Conservation (phyloP, 2,113 vertebrate genomes). For the Gambusia affinis region DNA sequence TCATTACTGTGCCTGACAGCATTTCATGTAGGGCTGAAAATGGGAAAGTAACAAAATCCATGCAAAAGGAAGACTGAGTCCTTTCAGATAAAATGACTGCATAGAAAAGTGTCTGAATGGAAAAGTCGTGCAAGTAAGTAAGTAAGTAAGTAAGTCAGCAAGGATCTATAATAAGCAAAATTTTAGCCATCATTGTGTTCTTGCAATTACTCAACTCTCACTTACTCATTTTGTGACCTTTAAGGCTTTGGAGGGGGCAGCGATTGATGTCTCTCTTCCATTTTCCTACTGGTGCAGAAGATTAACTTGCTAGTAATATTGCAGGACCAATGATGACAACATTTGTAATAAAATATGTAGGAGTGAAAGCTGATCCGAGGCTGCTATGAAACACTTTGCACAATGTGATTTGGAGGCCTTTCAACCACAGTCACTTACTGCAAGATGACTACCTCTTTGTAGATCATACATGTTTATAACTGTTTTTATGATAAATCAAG, state of each 20-base stretch:
- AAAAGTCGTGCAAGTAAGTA: too few relatives aligned
- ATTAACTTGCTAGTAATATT: not conserved
- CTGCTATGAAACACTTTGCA: too few relatives aligned
- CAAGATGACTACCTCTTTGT: too few relatives aligned
- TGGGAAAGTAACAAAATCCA: not conserved
- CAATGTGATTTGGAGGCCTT: too few relatives aligned
- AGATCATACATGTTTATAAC: too few relatives aligned
- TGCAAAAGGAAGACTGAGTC: not conserved
- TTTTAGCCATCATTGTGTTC: not conserved
- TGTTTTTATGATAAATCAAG: too few relatives aligned
- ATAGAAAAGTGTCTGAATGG: not conserved
- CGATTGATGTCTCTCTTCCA: not conserved
- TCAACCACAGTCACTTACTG: too few relatives aligned
- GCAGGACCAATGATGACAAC: not conserved
- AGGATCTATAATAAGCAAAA: not conserved
- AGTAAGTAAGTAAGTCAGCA: not conserved
- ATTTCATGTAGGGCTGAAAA: not conserved
- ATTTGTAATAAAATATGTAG: not conserved
- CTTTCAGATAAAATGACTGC: too few relatives aligned
- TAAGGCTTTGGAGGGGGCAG: not conserved
- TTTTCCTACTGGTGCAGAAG: not conserved
- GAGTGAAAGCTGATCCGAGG: too few relatives aligned
- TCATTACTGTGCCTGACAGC: not conserved
- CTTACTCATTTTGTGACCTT: slow-evolving; percentile 2
- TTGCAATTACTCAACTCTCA: not conserved